A percentile compares a stretch with the other conserved stretches of the same genome.
phyloP scores from a whole-genome alignment of 2,113 vertebrate genomes.

The Apistogramma diplotaenia region DNA sequence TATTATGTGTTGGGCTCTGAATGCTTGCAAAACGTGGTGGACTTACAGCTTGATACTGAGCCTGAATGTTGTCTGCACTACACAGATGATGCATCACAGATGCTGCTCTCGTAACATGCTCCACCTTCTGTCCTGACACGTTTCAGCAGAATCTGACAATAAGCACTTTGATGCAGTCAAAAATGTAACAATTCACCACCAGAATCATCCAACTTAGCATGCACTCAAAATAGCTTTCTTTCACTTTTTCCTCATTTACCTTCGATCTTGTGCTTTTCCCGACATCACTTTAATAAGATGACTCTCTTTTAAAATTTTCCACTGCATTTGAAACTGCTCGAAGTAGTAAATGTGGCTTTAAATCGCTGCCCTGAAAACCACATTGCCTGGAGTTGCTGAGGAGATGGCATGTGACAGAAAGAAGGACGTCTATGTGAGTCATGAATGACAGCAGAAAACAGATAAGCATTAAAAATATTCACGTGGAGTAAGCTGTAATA shows the following conservation, averaged over 20 bases:
- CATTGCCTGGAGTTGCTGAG: not conserved
- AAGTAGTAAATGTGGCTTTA: not conserved
- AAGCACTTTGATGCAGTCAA: too few relatives aligned
- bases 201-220: too few relatives aligned
- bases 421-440: not conserved
- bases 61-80: not conserved
- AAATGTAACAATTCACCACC: too few relatives aligned
- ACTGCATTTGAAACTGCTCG: not conserved
- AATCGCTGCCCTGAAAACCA: not conserved
- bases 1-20: too few relatives aligned
- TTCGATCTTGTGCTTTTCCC: not conserved
- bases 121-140: not conserved
- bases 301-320: not conserved
- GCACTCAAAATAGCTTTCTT: too few relatives aligned
- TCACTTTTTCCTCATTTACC: not conserved
- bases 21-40: too few relatives aligned
- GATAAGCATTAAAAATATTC: not conserved
- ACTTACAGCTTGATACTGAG: too few relatives aligned
- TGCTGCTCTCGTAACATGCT: not conserved
- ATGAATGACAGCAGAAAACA: not conserved
- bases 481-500: not conserved
- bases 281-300: not conserved
- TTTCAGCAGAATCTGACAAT: not conserved
- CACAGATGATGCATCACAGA: not conserved
- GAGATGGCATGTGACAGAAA: not conserved